Conservation (phyloP, 2,888 invertebrate species). For the Anagyrus pseudococci region DNA sequence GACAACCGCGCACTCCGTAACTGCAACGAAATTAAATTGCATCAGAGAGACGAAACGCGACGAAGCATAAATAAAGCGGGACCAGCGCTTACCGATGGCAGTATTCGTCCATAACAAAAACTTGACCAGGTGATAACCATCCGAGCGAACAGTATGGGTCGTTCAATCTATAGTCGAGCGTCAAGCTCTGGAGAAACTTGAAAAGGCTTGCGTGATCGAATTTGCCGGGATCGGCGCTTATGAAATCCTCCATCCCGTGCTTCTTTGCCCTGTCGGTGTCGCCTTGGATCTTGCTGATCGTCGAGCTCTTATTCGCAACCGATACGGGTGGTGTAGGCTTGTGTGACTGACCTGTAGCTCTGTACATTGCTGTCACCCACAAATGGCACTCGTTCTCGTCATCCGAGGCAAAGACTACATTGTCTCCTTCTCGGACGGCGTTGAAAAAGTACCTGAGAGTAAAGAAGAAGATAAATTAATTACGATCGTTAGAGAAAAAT, state of each 20-base stretch:
- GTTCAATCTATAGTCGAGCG: constrained; percentile 92
- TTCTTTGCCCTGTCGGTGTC: constrained; percentile 96
- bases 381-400: constrained; percentile 98
- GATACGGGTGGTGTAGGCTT: constrained; percentile 96
- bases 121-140: constrained; percentile 99
- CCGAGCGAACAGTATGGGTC: constrained; percentile 99
- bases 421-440: constrained; percentile 97
- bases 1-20: constrained; percentile 97
- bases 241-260: constrained; percentile 99
- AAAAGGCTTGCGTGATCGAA: constrained; percentile 95
- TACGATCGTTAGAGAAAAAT: not conserved
- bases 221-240: constrained; percentile 97
- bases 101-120: constrained; percentile 97
- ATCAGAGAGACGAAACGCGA: not conserved
- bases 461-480: no score
- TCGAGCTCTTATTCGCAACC: constrained; percentile 82
- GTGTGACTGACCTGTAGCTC: constrained; percentile 99
- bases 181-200: constrained; percentile 88
- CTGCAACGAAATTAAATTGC: constrained; percentile 52
- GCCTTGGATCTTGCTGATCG: constrained; percentile 89
- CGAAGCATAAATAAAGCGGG: no score
- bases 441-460: constrained; percentile 89
- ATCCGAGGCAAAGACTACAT: constrained; percentile 92
- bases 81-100: constrained; percentile 73
- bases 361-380: constrained; percentile 99